Evolutionary conservation across 2,888 invertebrate species (phyloP).

Genomic region (Seira musarum): DNA sequence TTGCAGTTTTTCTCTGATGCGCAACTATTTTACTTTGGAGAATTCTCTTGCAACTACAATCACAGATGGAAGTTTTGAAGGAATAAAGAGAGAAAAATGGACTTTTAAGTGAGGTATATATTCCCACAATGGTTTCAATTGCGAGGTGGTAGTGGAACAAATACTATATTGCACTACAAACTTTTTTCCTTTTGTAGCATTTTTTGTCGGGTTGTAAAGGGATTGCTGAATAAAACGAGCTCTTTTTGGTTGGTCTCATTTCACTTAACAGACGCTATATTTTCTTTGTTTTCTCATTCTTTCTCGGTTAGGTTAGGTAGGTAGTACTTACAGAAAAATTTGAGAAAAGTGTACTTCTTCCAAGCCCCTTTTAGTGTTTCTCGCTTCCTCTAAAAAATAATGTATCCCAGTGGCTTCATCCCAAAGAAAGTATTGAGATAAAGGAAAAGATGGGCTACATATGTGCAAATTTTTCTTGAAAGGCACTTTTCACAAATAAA

Average conservation of each 20-base stretch:
- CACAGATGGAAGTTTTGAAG: slow-evolving; percentile 1
- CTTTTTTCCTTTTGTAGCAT: not conserved
- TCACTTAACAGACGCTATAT: not conserved
- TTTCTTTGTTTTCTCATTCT: not conserved
- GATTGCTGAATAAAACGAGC: not conserved
- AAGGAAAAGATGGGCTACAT: not conserved
- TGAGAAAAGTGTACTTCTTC: not conserved
- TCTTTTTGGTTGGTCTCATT: not conserved
- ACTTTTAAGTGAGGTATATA: not conserved
- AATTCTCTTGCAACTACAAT: not conserved
- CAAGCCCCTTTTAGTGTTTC: not conserved
- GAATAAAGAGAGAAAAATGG: slow-evolving; percentile 3
- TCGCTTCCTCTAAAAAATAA: not conserved
- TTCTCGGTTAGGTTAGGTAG: too few relatives aligned
- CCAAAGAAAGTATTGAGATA: not conserved
- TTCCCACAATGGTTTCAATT: not conserved
- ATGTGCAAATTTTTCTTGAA: not conserved
- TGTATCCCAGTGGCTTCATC: slow-evolving; percentile 2
- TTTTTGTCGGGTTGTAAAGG: not conserved
- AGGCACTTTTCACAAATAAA: not conserved
- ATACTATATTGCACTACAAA: not conserved
- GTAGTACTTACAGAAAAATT: not conserved
- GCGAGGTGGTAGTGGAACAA: not conserved
- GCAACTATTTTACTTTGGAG: not conserved
- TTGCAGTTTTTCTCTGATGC: not conserved